phyloP scores from a whole-genome alignment of 2,797 vertebrate genomes.

The Tympanoctomys barrerae region DNA sequence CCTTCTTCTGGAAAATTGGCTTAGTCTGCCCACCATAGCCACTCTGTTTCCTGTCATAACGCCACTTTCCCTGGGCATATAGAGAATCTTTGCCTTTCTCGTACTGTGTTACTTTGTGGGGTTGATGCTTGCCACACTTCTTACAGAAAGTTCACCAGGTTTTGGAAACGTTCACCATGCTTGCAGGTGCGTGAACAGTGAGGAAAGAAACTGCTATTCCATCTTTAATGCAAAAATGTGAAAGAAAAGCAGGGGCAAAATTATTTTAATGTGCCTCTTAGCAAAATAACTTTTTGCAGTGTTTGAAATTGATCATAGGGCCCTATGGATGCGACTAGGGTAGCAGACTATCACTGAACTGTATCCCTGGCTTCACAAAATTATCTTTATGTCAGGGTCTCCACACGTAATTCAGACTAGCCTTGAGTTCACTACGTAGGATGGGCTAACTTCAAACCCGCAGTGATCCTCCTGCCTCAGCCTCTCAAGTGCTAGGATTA shows the following conservation, averaged over 20 bases:
- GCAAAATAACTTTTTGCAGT: not conserved
- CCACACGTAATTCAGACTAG: not conserved
- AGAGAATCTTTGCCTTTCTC: too few species aligned
- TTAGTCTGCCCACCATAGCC: too few species aligned
- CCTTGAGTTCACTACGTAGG: not conserved
- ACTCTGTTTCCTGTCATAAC: too few species aligned
- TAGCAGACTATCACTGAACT: not conserved
- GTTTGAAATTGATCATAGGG: not conserved
- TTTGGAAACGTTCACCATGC: too few species aligned
- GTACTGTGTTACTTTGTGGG: too few species aligned
- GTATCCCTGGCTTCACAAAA: not conserved
- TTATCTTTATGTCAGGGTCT: not conserved
- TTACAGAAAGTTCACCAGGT: too few species aligned
- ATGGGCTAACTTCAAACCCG: not conserved
- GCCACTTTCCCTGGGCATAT: too few species aligned
- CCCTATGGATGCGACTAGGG: not conserved
- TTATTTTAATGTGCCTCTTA: constrained; percentile 10
- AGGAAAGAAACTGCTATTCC: not conserved
- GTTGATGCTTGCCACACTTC: too few species aligned
- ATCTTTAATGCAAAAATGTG: constrained; percentile 46
- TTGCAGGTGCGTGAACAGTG: too few species aligned
- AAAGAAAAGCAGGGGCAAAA: constrained; percentile 34
- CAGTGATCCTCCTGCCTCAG: not conserved
- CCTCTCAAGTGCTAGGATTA: not conserved
- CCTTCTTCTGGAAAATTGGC: too few species aligned